Base-by-base conservation (phyloP, 2,888 invertebrate species). In the Melipona bicolor region DNA sequence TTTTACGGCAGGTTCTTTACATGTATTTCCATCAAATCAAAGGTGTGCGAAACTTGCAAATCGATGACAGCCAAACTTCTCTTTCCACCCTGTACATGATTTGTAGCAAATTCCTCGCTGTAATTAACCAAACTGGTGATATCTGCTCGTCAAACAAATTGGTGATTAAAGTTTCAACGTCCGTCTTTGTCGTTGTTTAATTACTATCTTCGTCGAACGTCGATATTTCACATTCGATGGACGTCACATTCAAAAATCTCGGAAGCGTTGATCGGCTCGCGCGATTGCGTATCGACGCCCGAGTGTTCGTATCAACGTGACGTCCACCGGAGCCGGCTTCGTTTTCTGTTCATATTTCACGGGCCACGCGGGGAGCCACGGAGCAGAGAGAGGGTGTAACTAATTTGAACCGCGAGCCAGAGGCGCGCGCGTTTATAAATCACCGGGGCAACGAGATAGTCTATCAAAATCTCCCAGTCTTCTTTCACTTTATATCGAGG, bases 391-490 rank as follows among this genome's bases (percentile, higher is more conserved):
- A n/a, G 27, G 13, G 61, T 61, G 50, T 77, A 80, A 80, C 77
- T 71, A 80, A 80, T 80, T 80, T 71, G 52, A 80, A 21, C 72
- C 54, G 72, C 62, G 73, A 69, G 36, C 54, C 73, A 43, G 62
- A 52, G 73, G 32, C 54, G 69, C 2, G 69, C 2, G 43, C 49
- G 77, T 52, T 62, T 69, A 69, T 81, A 81, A 81, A 74, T 70
- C 77, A 59, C 49, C 50, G 36, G 19, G 19, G 69, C 64, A 52
- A 54, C 70, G 64, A 79, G 56, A 75, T 71, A 74, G 82, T 68
- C 71, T 83, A 84, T 84, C 83, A 68, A 78, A 79, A 75, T 74
- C 79, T 43, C 54, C 64, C 56, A 61, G 69, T 67, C 83, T 84
- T 83, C 73, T 83, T 84, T 75, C 83, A 71, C 71, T 49, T 49